Base-by-base conservation (phyloP, 2,113 vertebrate species). In the Isichthys henryi region DNA sequence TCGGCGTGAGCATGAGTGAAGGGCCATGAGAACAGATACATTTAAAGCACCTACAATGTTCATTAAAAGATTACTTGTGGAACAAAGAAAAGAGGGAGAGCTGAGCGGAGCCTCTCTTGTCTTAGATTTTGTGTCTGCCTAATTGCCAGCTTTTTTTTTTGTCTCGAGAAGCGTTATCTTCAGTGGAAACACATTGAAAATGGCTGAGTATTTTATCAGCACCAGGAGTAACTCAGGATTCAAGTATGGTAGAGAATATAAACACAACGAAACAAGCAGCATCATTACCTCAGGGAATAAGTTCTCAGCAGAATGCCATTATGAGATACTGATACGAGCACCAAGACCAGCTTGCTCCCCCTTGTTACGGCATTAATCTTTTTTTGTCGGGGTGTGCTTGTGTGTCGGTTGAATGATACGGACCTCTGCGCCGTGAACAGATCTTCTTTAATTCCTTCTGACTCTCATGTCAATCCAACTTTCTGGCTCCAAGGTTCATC, bases 31-130 rank as follows among this genome's bases (percentile, higher is more conserved):
- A 56, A 9, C 27, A 49, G 56, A 66, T 86, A 70, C 86, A 83
- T 49, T 23, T 49, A 86, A 52, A 52, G 50, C 56, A 17, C 43
- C 82, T n/a, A 8, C 56, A 53, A 58, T 49, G 39, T 86, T 86
- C 46, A 89, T 89, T 89, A 70, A 89, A 87, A 87, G 89, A 89
- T 89, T 89, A 89, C 45, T 48, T 8, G 45, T n/a, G n/a, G 56
- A 89, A 70, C 58, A 84, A 62, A 62, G 62, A 49, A 43, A 48
- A 31, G 74, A 27, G 3, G 84, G 8, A 83, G 43, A 58, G 35
- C 52, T 48, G 39, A 86, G 27, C 19, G 82, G 80, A 23, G 43
- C 31, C 52, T 89, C 82, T 66, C 17, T 66, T 31, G 39, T 46
- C 45, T 35, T 50, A 89, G 17, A n/a, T 21, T 84, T 84, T 21